These are phyloP conservation scores for Falco novaeseelandiae DNA, from an alignment of 2,797 vertebrate genomes.

Conservation along the genomic window DNA sequence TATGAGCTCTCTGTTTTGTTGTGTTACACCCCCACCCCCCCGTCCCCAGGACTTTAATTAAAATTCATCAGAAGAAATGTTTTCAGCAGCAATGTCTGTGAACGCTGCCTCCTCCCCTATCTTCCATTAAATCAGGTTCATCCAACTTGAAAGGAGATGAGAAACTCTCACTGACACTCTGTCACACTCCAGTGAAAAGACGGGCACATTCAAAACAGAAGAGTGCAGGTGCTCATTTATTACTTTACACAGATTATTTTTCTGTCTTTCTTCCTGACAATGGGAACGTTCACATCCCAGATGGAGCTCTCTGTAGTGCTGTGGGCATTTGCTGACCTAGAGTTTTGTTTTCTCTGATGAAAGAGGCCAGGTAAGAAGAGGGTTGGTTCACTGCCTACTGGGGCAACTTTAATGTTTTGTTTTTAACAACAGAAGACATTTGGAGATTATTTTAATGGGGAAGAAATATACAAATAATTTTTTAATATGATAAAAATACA, in stretches of 20 bases:
- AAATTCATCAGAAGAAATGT: slow-evolving; percentile 39
- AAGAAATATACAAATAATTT: neutral
- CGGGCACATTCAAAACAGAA: slow-evolving; percentile 19
- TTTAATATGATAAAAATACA: too few relatives aligned
- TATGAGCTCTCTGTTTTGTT: neutral
- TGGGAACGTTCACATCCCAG: slow-evolving; percentile 19
- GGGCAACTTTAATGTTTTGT: neutral
- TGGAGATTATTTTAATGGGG: neutral
- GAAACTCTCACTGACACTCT: slow-evolving; percentile 39
- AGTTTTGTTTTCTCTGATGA: slow-evolving; percentile 35
- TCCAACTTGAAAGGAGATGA: slow-evolving; percentile 54
- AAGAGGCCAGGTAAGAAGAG: neutral
- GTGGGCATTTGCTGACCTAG: slow-evolving; percentile 40
- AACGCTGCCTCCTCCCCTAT: slow-evolving; percentile 4
- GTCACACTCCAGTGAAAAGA: slow-evolving; percentile 54
- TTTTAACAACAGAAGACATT: neutral
- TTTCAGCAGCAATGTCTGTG: slow-evolving; percentile 18
- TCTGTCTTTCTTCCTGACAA: slow-evolving; percentile 56
- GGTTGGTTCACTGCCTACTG: neutral
- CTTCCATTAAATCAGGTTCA: slow-evolving; percentile 58
- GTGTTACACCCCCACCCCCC: neutral
- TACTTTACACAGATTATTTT: slow-evolving; percentile 38
- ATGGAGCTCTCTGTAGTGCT: slow-evolving; percentile 36
- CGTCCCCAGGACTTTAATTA: slow-evolving; percentile 29
- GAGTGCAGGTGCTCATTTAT: slow-evolving; percentile 60